Conservation (phyloP, 2,888 invertebrate species). For the Agriopis marginaria region DNA sequence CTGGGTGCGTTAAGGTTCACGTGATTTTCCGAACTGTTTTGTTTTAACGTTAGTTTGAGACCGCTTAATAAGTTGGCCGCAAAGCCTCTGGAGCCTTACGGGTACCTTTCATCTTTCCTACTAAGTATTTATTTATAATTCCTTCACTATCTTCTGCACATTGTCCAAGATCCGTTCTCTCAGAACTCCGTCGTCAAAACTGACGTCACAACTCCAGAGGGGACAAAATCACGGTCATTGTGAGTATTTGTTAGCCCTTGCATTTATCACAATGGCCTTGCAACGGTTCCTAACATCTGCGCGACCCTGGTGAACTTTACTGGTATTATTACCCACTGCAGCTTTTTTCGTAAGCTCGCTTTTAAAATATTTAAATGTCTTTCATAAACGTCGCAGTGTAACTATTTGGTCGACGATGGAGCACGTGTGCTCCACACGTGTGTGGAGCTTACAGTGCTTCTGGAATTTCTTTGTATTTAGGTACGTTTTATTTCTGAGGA, state of each 20-base stretch:
- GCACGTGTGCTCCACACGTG: conserved; percentile 25
- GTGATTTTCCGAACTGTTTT: too few relatives aligned
- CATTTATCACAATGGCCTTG: conserved; percentile 74
- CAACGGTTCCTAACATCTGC: conserved; percentile 86
- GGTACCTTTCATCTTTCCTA: too few relatives aligned
- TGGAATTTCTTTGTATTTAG: conserved; percentile 17
- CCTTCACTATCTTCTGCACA: background rate
- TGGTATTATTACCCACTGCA: conserved; percentile 56
- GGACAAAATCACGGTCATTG: conserved; percentile 73
- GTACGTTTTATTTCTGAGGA: conserved; percentile 3
- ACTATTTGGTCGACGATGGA: conserved; percentile 19
- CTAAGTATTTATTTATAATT: background rate
- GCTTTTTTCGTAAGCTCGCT: background rate
- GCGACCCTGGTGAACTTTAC: conserved; percentile 56
- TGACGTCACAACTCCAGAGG: conserved; percentile 57
- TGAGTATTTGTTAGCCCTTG: conserved; percentile 65
- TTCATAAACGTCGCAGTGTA: conserved; percentile 8
- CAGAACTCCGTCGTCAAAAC: conserved; percentile 28
- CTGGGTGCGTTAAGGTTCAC: too few relatives aligned
- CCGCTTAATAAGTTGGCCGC: too few relatives aligned
- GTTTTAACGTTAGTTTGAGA: too few relatives aligned
- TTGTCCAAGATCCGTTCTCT: conserved; percentile 33
- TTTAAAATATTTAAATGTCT: background rate
- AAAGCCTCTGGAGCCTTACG: too few relatives aligned
- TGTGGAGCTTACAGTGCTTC: conserved; percentile 19